These are phyloP conservation scores for Urocitellus parryii DNA, from an alignment of 2,113 vertebrate species.

Conservation along the genomic window DNA sequence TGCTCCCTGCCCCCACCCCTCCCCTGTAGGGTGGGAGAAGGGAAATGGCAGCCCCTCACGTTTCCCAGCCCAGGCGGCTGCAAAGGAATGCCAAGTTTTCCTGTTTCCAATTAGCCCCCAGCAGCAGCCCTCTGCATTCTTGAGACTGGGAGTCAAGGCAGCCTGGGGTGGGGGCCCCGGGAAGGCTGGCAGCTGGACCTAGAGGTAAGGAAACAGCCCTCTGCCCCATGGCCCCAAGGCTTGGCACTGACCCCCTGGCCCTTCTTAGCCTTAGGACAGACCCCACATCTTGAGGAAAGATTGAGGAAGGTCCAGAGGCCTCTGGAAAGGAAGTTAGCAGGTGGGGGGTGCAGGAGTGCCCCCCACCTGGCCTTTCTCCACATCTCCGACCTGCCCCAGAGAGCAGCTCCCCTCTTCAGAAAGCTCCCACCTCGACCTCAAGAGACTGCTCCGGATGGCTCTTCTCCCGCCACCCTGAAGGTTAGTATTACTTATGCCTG, in stretches of 20 bases:
- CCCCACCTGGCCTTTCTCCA: neutral
- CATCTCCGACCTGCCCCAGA: neutral
- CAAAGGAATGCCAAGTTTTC: conserved; percentile 79
- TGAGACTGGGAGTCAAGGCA: conserved; percentile 72
- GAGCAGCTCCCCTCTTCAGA: neutral
- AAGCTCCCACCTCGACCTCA: neutral
- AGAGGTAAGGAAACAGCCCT: neutral
- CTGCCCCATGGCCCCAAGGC: neutral
- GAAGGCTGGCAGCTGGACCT: neutral
- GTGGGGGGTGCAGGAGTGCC: neutral
- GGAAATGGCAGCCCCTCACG: conserved; percentile 25
- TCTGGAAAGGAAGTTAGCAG: conserved; percentile 57
- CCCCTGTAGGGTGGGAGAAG: neutral
- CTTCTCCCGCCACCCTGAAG: neutral
- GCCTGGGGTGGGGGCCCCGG: conserved; percentile 18
- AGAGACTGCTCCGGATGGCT: neutral
- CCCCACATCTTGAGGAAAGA: neutral
- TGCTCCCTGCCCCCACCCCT: neutral
- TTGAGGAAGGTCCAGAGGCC: neutral
- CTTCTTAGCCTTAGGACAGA: neutral
- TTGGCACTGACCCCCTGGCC: neutral
- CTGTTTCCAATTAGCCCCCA: conserved; percentile 83
- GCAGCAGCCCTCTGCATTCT: conserved; percentile 74
- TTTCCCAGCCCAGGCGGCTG: conserved; percentile 48
- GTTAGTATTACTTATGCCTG: neutral